Evolutionary conservation across 2,113 vertebrate genomes (phyloP).

Genomic region (Tachysurus vachellii): DNA sequence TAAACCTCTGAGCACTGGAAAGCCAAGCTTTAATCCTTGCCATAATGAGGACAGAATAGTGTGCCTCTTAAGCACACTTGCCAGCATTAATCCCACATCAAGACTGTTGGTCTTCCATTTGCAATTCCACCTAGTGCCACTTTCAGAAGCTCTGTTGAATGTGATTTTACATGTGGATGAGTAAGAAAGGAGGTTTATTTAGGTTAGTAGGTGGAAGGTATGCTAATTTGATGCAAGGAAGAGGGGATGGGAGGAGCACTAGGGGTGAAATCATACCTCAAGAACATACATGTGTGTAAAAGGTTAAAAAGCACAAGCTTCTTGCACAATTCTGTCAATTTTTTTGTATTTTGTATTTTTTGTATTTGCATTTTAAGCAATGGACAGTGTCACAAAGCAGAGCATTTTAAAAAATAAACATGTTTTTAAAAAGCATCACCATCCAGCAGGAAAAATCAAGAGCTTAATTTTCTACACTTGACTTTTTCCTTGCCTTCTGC

Average conservation of each 20-base stretch:
- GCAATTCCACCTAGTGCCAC: slow-evolving; percentile 39
- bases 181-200: slow-evolving; percentile 1
- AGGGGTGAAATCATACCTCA: slow-evolving; percentile 14
- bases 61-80: slow-evolving; percentile 14
- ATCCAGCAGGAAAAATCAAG: neutral
- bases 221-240: neutral
- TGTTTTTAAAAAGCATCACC: neutral
- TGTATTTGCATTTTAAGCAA: too few species aligned
- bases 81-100: slow-evolving; percentile 43
- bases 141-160: slow-evolving; percentile 8
- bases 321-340: slow-evolving; percentile 36
- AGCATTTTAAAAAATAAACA: too few species aligned
- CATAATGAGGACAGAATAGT: slow-evolving; percentile 38
- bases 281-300: neutral
- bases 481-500: neutral
- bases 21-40: slow-evolving; percentile 46
- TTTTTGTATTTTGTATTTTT: too few species aligned
- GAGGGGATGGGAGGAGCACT: neutral
- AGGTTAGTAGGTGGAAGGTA: slow-evolving; percentile 2
- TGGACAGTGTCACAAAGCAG: too few species aligned
- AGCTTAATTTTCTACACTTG: neutral
- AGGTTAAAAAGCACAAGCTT: slow-evolving; percentile 35
- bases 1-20: slow-evolving; percentile 38
- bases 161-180: slow-evolving; percentile 3
- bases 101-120: slow-evolving; percentile 16